phyloP scores from a whole-genome alignment of 2,888 invertebrate genomes.

The Athalia rosae region DNA sequence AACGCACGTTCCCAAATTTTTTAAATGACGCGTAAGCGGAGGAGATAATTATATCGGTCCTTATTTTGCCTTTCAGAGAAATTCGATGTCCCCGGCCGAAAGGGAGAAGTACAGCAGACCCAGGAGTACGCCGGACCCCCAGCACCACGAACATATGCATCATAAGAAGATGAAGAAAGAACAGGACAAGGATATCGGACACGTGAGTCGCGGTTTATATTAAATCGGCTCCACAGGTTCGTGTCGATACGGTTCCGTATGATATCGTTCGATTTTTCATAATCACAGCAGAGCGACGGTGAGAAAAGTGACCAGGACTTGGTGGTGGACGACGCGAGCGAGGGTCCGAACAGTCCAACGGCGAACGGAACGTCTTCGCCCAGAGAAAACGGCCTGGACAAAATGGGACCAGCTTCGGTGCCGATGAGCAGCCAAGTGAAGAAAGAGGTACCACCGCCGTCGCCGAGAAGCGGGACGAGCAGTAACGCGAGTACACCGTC shows the following conservation, averaged over 20 bases:
- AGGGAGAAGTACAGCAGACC: constrained; percentile 85
- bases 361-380: constrained; percentile 93
- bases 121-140: constrained; percentile 84
- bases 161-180: constrained; percentile 81
- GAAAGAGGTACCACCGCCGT: constrained; percentile 78
- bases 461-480: constrained; percentile 84
- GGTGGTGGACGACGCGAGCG: constrained; percentile 96
- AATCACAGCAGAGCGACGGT: constrained; percentile 83
- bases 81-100: constrained; percentile 87
- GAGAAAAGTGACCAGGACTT: constrained; percentile 94
- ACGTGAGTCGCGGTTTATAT: constrained; percentile 77
- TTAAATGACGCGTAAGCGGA: constrained; percentile 13
- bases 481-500: constrained; percentile 94
- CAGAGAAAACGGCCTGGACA: constrained; percentile 90
- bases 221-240: not conserved
- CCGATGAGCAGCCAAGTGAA: constrained; percentile 74
- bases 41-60: constrained; percentile 23
- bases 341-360: constrained; percentile 89
- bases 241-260: too few relatives aligned
- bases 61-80: constrained; percentile 79
- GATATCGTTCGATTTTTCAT: not conserved
- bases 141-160: constrained; percentile 80
- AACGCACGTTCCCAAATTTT: constrained; percentile 14
- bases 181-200: constrained; percentile 88
- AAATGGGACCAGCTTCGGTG: constrained; percentile 75